These are phyloP conservation scores for Leucophenga montana DNA, from an alignment of 2,888 invertebrate genomes.

Conservation along the genomic window DNA sequence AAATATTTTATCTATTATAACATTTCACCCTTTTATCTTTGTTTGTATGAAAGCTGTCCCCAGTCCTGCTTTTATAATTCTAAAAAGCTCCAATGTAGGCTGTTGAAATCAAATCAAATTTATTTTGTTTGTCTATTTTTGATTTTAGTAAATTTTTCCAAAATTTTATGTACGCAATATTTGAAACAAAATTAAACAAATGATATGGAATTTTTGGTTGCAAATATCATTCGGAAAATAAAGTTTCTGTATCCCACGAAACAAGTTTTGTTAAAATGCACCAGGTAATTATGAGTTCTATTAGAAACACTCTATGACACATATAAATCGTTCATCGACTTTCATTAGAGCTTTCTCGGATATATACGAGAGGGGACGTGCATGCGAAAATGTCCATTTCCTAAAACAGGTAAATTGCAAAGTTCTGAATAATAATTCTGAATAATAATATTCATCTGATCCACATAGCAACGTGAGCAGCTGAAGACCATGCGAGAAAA, in stretches of 20 bases:
- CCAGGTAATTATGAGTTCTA: neutral
- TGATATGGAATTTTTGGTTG: neutral
- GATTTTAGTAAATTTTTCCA: no score
- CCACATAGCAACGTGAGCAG: constrained; percentile 51
- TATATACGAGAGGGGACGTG: constrained; percentile 42
- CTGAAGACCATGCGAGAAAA: constrained; percentile 43
- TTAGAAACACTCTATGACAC: neutral
- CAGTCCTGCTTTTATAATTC: neutral
- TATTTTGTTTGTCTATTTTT: no score
- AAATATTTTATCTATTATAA: no score
- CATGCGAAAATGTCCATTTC: constrained; percentile 50
- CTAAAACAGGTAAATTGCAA: constrained; percentile 39
- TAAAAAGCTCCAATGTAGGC: neutral
- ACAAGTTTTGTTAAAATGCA: neutral
- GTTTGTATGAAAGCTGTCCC: neutral
- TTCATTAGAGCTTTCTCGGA: neutral
- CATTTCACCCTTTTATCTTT: no score
- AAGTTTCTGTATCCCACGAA: neutral
- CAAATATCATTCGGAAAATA: neutral
- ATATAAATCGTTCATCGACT: neutral
- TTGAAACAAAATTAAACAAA: neutral
- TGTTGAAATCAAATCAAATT: neutral
- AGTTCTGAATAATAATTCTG: neutral
- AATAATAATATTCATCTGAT: neutral
- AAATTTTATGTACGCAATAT: neutral